Percentiles rank a stretch among this genome's conserved stretches.
Conservation (phyloP, 2,797 vertebrate genomes). For the Semotilus atromaculatus region DNA sequence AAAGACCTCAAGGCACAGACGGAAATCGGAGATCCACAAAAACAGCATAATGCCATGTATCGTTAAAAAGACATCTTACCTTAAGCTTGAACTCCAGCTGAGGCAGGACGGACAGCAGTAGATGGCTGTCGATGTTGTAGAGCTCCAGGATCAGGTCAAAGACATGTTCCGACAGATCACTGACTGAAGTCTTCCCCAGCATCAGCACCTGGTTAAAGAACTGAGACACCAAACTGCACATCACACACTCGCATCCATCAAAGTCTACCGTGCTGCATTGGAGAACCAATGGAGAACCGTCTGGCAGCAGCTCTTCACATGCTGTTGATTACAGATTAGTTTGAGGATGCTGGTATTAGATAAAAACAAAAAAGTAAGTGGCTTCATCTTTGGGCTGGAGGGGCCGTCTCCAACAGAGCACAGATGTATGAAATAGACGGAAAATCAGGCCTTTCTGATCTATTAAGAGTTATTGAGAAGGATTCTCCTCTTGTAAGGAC, state of each 20-base stretch:
- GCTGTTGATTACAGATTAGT: background rate
- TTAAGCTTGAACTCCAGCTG: slow-evolving; percentile 99
- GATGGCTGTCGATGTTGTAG: slow-evolving; percentile 97
- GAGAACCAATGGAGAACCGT: background rate
- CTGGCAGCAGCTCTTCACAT: background rate
- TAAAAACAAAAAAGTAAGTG: slow-evolving; percentile 4
- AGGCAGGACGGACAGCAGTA: slow-evolving; percentile 95
- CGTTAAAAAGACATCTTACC: slow-evolving; percentile 72
- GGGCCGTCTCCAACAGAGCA: background rate
- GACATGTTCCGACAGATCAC: slow-evolving; percentile 96
- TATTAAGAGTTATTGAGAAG: background rate
- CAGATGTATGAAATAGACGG: background rate
- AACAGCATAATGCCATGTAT: background rate
- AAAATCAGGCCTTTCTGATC: background rate
- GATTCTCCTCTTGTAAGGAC: background rate
- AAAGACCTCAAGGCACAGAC: background rate
- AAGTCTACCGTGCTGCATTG: background rate
- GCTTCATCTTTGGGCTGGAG: background rate
- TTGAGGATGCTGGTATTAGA: background rate
- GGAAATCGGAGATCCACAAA: background rate
- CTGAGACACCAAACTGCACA: slow-evolving; percentile 69
- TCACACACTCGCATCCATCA: slow-evolving; percentile 14
- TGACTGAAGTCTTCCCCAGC: slow-evolving; percentile 98
- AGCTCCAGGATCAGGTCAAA: slow-evolving; percentile 98
- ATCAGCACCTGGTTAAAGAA: slow-evolving; percentile 99